Evolutionary conservation across 2,888 invertebrate genomes (phyloP).

Genomic region (Rhorus exstirpatorius): DNA sequence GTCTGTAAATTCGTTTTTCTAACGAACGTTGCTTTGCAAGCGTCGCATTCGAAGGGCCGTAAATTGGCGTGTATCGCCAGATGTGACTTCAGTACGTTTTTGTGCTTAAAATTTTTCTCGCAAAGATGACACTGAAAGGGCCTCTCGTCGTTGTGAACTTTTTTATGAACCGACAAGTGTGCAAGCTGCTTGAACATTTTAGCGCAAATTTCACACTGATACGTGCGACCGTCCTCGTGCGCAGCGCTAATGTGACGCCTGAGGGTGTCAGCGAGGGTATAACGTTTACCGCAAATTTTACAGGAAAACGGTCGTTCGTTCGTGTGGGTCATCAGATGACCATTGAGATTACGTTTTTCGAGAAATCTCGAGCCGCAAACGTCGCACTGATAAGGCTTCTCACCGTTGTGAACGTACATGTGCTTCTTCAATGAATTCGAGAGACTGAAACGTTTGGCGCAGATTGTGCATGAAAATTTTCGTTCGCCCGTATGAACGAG

Average conservation of each 20-base stretch:
- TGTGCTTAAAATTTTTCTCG: slow-evolving; percentile 87
- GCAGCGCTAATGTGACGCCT: slow-evolving; percentile 80
- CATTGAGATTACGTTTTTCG: slow-evolving; percentile 80
- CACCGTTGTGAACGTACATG: slow-evolving; percentile 85
- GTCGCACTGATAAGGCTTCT: slow-evolving; percentile 82
- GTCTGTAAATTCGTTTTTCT: slow-evolving; percentile 81
- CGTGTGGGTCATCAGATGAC: slow-evolving; percentile 81
- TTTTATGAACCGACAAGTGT: slow-evolving; percentile 82
- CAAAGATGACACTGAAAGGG: slow-evolving; percentile 87
- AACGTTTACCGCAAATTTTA: slow-evolving; percentile 81
- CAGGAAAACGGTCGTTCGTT: slow-evolving; percentile 80
- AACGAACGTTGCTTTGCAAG: slow-evolving; percentile 86
- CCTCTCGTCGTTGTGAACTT: slow-evolving; percentile 86
- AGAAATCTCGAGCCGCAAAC: slow-evolving; percentile 80
- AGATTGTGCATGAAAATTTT: slow-evolving; percentile 87
- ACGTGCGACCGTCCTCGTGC: slow-evolving; percentile 80
- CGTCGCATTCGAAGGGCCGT: slow-evolving; percentile 86
- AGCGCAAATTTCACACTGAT: slow-evolving; percentile 83
- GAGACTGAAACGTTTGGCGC: slow-evolving; percentile 87
- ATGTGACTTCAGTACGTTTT: slow-evolving; percentile 87
- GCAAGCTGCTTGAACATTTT: slow-evolving; percentile 83
- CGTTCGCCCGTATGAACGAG: slow-evolving; percentile 87
- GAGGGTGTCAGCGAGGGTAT: slow-evolving; percentile 80
- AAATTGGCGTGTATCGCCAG: slow-evolving; percentile 85
- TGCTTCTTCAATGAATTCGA: slow-evolving; percentile 86